Base-by-base conservation (phyloP, 2,113 vertebrate genomes). In the Paraplagusia blochii region DNA sequence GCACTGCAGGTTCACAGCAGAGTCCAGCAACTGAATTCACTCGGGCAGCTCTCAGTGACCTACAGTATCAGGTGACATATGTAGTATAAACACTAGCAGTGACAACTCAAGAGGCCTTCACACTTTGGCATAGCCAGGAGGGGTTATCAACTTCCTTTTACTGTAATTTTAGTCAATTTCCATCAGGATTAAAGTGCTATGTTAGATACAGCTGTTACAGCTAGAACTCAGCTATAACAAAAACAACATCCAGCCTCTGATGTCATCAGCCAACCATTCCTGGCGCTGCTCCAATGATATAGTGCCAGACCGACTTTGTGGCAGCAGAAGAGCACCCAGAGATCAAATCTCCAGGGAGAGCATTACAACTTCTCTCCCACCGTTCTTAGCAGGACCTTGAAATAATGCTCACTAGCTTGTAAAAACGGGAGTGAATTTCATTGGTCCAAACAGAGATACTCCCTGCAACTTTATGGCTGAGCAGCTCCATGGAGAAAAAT, bases 341-440 rank as follows among this genome's bases (percentile, higher is more conserved):
- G 64, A 68, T 79, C 80, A 73, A 1, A 63, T 85, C 80, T 82
- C 80, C 71, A 79, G 47, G 49, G 55, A 73, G 46, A 44, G 58
- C 56, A 67, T 36, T 35, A 39, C 34, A 44, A 54, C 66, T 62
- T 58, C 44, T 17, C 59, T 48, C 64, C 54, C 22, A 35, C 52
- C 34, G 66, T 44, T 73, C 66, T 67, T 65, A 60, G 46, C 61
- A 68, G 54, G 43, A 11, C 39, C 8, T 53, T 68, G 71, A 62
- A 80, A 68, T 70, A 66, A 62, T 35, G 43, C 65, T 66, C 59
- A 58, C 58, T 4, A 58, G 39, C 45, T 44, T 76, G 53, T 81
- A 74, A 81, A 76, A 77, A 35, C n/a, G n/a, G 79, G 74, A 77
- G 38, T 58, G 34, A 42, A 14, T 73, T 79, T 74, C 72, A 76